Base-by-base conservation (phyloP, 2,113 vertebrate species). In the Columbina picui region DNA sequence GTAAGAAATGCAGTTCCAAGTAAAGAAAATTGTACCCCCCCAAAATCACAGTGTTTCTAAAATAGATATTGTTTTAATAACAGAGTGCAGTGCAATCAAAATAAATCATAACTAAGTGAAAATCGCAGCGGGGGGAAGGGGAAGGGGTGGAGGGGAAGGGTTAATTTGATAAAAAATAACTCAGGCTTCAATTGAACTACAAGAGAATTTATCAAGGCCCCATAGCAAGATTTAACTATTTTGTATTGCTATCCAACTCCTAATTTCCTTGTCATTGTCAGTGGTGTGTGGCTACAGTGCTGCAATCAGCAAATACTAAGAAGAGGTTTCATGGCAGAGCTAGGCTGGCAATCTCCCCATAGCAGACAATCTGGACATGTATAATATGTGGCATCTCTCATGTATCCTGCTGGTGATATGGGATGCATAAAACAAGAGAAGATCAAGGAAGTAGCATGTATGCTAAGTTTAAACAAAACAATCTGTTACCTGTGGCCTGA, bases 231-330 rank as follows among this genome's bases (percentile, higher is more conserved):
- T 91, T 94, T 96, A 94, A 92, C 50, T 93, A 67, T 39, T 86
- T 84, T 85, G 21, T 67, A 27, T 87, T 97, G 80, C 74, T 95
- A 96, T 94, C 88, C 81, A 96, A n/a, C 43, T 75, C 84, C 69
- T 95, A 93, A 94, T 97, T 96, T 95, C 38, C 61, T 96, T 95
- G 73, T 78, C 88, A 86, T 94, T 97, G 78, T 27, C 81, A 63
- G 85, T 70, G 87, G 81, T 75, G 98, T 98, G 90, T 87, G 92
- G 91, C 90, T 94, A 84, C 80, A 95, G 74, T 84, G 64, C 80
- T 95, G 47, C 60, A 95, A 92, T 93, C 93, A 97, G 94, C 96
- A 97, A 96, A 96, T 95, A 87, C 67, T 96, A 63, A 19, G 87
- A 95, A 97, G 20, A 68, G 29, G 7, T 82, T 92, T 94, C 32